Conservation (phyloP, 2,888 invertebrate genomes). For the Hydrotaea diabolus region DNA sequence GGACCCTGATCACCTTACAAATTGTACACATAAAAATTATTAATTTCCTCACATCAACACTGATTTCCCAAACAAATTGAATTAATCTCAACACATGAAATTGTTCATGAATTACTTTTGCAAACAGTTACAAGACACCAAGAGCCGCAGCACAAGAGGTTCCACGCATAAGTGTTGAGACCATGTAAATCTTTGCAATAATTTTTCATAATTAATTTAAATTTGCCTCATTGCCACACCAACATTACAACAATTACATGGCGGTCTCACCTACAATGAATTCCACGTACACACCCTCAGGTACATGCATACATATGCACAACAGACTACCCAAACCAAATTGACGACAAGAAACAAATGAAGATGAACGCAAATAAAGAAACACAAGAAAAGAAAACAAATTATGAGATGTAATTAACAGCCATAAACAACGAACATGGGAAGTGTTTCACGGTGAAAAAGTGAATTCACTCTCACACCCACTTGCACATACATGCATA, state of each 20-base stretch:
- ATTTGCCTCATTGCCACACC: conserved; percentile 40
- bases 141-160: neutral
- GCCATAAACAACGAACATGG: conserved; percentile 51
- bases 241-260: neutral
- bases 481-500: neutral
- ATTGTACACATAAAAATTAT: too few relatives aligned
- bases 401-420: conserved; percentile 59
- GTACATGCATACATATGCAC: neutral
- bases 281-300: neutral
- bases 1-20: too few relatives aligned
- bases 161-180: conserved; percentile 22
- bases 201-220: conserved; percentile 58
- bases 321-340: neutral
- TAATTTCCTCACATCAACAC: too few relatives aligned
- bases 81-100: too few relatives aligned
- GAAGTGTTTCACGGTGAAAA: conserved; percentile 31
- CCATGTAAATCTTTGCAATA: conserved; percentile 14
- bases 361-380: conserved; percentile 2
- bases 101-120: too few relatives aligned
- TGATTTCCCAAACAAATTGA: too few relatives aligned
- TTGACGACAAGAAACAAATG: conserved; percentile 36
- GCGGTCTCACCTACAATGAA: neutral
- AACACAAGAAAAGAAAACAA: conserved; percentile 30
- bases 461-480: neutral
- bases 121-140: neutral